Evolutionary conservation across 2,113 vertebrate genomes (phyloP).

Genomic region (Sphaerodactylus townsendi): DNA sequence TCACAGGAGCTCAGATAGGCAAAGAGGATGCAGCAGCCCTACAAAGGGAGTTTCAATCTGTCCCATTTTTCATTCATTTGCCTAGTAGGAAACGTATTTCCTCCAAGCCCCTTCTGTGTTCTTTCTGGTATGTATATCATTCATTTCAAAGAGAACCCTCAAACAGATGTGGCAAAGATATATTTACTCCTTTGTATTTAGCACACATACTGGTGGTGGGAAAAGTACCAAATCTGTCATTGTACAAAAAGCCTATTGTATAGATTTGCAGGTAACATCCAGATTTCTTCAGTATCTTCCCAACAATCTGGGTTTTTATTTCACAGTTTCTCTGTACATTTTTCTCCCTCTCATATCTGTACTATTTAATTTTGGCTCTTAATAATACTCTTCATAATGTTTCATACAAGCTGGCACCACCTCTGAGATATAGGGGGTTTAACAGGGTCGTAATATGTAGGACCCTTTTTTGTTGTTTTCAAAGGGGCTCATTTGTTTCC

Average conservation of each 20-base stretch:
- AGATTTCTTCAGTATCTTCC: background rate
- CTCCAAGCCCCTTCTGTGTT: background rate
- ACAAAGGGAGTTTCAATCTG: background rate
- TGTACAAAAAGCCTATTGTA: slow-evolving; percentile 23
- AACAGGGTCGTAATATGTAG: background rate
- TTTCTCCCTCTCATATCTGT: slow-evolving; percentile 23
- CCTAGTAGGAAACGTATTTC: background rate
- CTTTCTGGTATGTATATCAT: background rate
- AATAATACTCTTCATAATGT: background rate
- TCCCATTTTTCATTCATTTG: background rate
- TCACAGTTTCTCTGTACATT: slow-evolving; percentile 20
- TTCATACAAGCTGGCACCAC: slow-evolving; percentile 22
- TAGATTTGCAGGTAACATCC: slow-evolving; percentile 1
- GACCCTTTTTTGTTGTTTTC: background rate
- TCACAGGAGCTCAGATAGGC: too few relatives aligned
- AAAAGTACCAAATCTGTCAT: slow-evolving; percentile 33
- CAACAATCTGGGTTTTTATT: slow-evolving; percentile 32
- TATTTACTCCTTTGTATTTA: slow-evolving; percentile 3
- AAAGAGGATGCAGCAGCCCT: background rate
- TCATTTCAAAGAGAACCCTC: background rate
- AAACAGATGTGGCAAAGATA: too few relatives aligned
- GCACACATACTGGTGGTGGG: background rate
- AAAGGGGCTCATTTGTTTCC: slow-evolving; percentile 24
- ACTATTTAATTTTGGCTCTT: slow-evolving; percentile 46
- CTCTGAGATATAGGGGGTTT: slow-evolving; percentile 16